Percentiles rank a stretch among this genome's conserved stretches.
phyloP scores from a whole-genome alignment of 92 coral and sea anemone genomes.

The Epizoanthus fatuus region DNA sequence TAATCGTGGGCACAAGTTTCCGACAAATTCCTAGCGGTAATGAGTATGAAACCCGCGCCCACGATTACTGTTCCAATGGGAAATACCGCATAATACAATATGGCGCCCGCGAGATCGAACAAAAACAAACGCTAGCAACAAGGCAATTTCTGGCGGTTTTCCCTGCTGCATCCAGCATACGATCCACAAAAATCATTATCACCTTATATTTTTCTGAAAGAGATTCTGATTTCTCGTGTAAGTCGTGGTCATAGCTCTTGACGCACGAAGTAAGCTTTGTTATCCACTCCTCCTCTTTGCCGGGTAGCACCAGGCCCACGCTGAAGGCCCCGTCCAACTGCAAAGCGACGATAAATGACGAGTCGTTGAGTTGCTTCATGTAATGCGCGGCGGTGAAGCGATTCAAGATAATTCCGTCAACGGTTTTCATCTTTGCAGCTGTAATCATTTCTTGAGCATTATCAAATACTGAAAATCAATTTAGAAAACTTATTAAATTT shows the following conservation, averaged over 20 bases:
- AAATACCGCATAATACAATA: too few species aligned
- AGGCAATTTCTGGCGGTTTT: too few species aligned
- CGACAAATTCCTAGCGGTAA: too few species aligned
- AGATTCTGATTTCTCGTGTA: background rate
- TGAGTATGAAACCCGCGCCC: too few species aligned
- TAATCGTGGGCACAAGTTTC: too few species aligned
- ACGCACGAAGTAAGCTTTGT: background rate
- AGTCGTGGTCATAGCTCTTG: background rate
- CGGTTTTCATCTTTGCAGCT: background rate
- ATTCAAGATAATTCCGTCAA: background rate
- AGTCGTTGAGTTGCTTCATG: background rate
- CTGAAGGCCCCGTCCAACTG: background rate
- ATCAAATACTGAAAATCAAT: background rate
- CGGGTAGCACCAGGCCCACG: background rate
- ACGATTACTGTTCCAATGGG: too few species aligned
- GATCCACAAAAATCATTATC: background rate
- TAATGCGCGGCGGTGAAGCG: background rate
- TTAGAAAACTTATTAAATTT: too few species aligned
- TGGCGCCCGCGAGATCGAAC: too few species aligned
- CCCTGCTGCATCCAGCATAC: too few species aligned
- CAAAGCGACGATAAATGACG: background rate
- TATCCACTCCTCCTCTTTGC: background rate
- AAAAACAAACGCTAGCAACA: too few species aligned
- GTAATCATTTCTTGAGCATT: background rate
- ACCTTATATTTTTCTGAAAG: conserved; percentile 7